A percentile compares a stretch with the other conserved stretches of the same genome.
These are phyloP conservation scores for Siderastrea siderea DNA, from an alignment of 92 coral and sea anemone species.

Conservation along the genomic window DNA sequence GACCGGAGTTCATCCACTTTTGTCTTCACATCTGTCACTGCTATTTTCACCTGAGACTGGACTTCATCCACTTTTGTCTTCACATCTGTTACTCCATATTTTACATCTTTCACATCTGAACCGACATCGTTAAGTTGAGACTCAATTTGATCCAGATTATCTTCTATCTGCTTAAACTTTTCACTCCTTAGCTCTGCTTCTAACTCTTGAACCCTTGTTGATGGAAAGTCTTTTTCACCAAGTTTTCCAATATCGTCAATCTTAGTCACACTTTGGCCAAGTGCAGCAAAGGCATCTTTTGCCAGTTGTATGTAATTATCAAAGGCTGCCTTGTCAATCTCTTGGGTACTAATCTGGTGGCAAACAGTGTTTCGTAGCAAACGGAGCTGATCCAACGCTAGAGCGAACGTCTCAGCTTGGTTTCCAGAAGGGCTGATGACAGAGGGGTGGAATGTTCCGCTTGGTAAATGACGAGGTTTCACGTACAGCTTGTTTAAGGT, in stretches of 20 bases:
- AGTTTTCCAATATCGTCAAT: constrained; percentile 41
- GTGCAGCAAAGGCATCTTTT: constrained; percentile 50
- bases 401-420: constrained; percentile 32
- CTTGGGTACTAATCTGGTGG: constrained; percentile 41
- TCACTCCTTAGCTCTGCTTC: constrained; percentile 19
- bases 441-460: constrained; percentile 47
- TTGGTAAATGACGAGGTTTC: constrained; percentile 26
- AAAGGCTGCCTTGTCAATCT: constrained; percentile 49
- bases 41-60: not conserved
- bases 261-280: not conserved
- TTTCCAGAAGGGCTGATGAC: constrained; percentile 30
- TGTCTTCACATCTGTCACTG: not conserved
- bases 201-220: constrained; percentile 31
- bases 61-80: not conserved
- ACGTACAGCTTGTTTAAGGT: constrained; percentile 24
- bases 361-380: constrained; percentile 36
- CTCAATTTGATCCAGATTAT: not conserved
- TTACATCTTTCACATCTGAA: not conserved
- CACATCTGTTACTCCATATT: not conserved
- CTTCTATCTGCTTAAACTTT: constrained; percentile 8
- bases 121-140: not conserved
- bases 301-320: constrained; percentile 27
- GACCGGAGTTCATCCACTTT: not conserved
- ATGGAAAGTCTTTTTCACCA: constrained; percentile 60
- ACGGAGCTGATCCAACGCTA: constrained; percentile 59